Evolutionary conservation across 2,113 vertebrate genomes (phyloP), one percentile per base, ranked within the genome.

Genomic region (Rhinogobius similis): DNA sequence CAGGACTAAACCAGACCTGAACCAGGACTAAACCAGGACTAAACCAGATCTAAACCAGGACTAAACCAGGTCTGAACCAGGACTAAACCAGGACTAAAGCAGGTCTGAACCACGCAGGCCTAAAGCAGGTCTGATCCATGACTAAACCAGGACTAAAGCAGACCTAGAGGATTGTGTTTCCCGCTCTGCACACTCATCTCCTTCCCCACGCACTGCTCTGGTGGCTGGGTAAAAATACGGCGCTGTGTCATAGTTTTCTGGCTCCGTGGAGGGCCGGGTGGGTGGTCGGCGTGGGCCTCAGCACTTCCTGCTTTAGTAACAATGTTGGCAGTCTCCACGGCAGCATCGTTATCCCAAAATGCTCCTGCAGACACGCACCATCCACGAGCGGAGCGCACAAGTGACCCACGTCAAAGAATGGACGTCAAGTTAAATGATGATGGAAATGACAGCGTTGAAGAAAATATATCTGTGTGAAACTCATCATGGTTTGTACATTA

Each of bases 271-370:
- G 52, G 52, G 52, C n/a, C 13, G 52, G 52, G 52, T 53, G 52
- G 52, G 52, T 26, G 52, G 23, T 26, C 13, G 3, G 52, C 23
- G 52, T 55, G 52, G 52, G 52, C 52, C 12, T 13, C 52, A 26
- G 52, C 52, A 55, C 52, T 55, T 55, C 52, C 52, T 55, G 52
- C 8, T 55, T 55, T 24, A 26, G 52, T 26, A 55, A 55, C 52
- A 55, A 55, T 26, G 52, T 26, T 55, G 52, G 52, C 52, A 26
- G 52, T 26, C 12, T 26, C 24, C 12, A 24, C 23, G 52, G 52
- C 52, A 24, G 3, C 52, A 26, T 23, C 21, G 3, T 55, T 23
- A 12, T 50, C 46, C 46, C 46, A 50, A 21, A 50, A 50, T 50
- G 20, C 18, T n/a, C 20, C 46, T 20, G 1, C 43, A 44, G 0